Base-by-base conservation (phyloP, 1,140 invertebrate species). In the Psix sp. region DNA sequence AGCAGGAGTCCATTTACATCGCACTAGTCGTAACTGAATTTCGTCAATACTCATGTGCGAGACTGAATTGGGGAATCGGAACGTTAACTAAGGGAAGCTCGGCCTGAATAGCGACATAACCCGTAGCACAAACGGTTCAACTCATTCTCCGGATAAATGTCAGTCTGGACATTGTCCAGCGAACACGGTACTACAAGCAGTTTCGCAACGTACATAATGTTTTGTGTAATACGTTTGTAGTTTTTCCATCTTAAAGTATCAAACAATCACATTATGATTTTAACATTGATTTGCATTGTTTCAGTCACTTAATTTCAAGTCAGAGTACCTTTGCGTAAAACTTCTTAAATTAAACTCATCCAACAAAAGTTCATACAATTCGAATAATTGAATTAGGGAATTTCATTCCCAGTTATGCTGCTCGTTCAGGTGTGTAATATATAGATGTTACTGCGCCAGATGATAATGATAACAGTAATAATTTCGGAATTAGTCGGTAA, bases 101-200 rank as follows among this genome's bases (percentile, higher is more conserved):
- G 15, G 13, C 42, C 24, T 62, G 52, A 66, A 60, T 66, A 48
- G 54, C 29, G 40, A 54, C 46, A 52, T 66, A 56, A 73, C 49
- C 59, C 51, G 17, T 45, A 24, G 29, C 40, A 52, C n/a, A n/a
- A n/a, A n/a, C 59, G 71, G 17, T 42, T 40, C 54, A 52, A 52
- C 57, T 75, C 67, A 66, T 77, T 78, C 56, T 57, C 62, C 63
- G 45, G 46, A 71, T 77, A 76, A 80, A 79, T 80, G 73, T 78
- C 73, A 77, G 73, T 67, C 62, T 57, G 73, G 70, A 67, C 76
- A 73, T 77, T 78, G 70, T 77, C 70, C 49, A 52, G 18, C 52
- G 71, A 63, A 68, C 38, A 59, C 71, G 54, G 42, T 43, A 65
- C 21, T 60, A 48, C 73, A 43, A 40, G 52, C 71, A 59, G 73